Percentiles rank a stretch among this genome's conserved stretches.
phyloP scores from a whole-genome alignment of 2,113 vertebrate species.

The Gymnorhina tibicen region DNA sequence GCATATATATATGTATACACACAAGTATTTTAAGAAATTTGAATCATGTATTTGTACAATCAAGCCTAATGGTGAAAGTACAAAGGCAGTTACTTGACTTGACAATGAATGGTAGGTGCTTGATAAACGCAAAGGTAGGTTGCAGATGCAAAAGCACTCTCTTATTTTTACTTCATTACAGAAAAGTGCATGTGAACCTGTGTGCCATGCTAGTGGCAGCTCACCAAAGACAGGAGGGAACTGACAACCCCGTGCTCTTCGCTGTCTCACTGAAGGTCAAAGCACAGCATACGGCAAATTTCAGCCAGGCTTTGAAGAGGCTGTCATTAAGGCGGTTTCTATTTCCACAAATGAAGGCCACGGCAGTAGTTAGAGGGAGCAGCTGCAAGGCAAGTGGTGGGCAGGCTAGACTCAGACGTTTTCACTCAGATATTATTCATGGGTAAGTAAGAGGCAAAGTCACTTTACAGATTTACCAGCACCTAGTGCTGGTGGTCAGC shows the following conservation, averaged over 20 bases:
- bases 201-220: neutral
- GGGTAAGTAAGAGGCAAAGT: neutral
- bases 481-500: neutral
- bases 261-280: neutral
- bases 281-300: neutral
- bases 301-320: slow-evolving; percentile 1
- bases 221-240: neutral
- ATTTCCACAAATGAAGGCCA: neutral
- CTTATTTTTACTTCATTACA: neutral
- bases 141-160: neutral
- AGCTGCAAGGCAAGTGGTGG: neutral
- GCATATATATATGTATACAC: neutral
- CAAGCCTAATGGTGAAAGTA: neutral
- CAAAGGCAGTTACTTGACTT: neutral
- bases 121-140: neutral
- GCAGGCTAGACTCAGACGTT: neutral
- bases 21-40: neutral
- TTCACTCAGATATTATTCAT: neutral
- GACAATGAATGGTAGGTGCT: neutral
- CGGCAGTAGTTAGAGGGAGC: neutral
- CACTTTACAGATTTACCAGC: neutral
- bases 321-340: neutral
- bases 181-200: neutral
- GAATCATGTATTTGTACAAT: neutral
- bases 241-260: neutral